These are phyloP conservation scores for Drosophila multiciliata DNA, from an alignment of 2,888 invertebrate genomes.

Conservation along the genomic window DNA sequence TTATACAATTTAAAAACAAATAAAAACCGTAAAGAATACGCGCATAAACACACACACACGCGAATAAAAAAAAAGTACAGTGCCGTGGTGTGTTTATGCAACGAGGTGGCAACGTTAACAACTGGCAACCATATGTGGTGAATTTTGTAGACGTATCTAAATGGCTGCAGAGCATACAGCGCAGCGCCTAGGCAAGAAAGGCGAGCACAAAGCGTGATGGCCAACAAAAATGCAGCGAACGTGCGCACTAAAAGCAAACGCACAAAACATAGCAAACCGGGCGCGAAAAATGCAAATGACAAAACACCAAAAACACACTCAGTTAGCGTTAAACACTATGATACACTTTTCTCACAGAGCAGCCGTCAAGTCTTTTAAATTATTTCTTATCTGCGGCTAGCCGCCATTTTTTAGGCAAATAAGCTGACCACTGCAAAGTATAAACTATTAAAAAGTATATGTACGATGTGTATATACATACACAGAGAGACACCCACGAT, in stretches of 20 bases:
- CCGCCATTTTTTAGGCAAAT: slow-evolving; percentile 45
- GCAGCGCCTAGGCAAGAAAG: slow-evolving; percentile 48
- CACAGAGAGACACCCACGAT: slow-evolving; percentile 1
- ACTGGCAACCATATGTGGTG: slow-evolving; percentile 47
- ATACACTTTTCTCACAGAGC: slow-evolving; percentile 4
- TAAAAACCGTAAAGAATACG: slow-evolving; percentile 48
- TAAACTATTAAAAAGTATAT: slow-evolving; percentile 11
- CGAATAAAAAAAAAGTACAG: slow-evolving; percentile 71
- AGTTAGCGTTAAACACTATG: slow-evolving; percentile 2
- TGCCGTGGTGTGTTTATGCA: slow-evolving; percentile 70
- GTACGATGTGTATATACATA: slow-evolving; percentile 8
- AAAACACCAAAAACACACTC: slow-evolving; percentile 19
- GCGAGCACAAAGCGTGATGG: slow-evolving; percentile 70
- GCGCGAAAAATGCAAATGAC: slow-evolving; percentile 54
- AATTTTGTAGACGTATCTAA: slow-evolving; percentile 30
- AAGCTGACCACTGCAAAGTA: slow-evolving; percentile 22
- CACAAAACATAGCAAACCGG: slow-evolving; percentile 60
- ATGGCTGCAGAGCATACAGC: slow-evolving; percentile 38
- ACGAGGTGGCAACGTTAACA: slow-evolving; percentile 64
- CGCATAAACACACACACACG: slow-evolving; percentile 53
- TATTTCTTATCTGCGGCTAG: slow-evolving; percentile 42
- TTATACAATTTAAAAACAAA: slow-evolving; percentile 58
- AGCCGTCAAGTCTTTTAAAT: slow-evolving; percentile 1
- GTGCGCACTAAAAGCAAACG: slow-evolving; percentile 44
- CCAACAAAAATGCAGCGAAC: slow-evolving; percentile 60